Base-by-base conservation (phyloP, 2,888 invertebrate genomes). In the Diogma glabrata region DNA sequence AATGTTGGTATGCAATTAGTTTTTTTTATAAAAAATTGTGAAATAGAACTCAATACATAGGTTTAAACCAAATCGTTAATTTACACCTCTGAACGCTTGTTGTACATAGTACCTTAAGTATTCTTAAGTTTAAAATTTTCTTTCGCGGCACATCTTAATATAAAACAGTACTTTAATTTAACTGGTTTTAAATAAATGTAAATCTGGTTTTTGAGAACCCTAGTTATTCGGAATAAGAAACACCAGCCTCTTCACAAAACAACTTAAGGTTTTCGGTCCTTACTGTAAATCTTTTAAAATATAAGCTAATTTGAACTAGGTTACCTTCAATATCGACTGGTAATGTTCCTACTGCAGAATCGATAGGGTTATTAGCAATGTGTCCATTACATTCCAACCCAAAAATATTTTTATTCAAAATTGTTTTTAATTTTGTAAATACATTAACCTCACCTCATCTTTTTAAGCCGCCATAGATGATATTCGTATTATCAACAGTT, bases 331-430 rank as follows among this genome's bases (percentile, higher is more conserved):
- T 36, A 36, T 14, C 16, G 40, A 40, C 19, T 40, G 40, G 40
- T 40, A 17, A 40, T 40, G 40, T 40, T 40, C 19, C 19, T 19
- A 20, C 19, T 40, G 40, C 40, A 40, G 52, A 56, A 54, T 49
- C 47, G 49, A 57, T 56, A 47, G 9, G 19, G 40, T 40, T 40
- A 40, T 40, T 40, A 40, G 40, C 40, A 40, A 40, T 58, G 40
- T 58, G 58, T 28, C 57, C 57, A 55, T 54, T 56, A 55, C 58
- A 58, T 52, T 57, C 57, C 51, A 57, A 57, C 56, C 57, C 54
- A 43, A 57, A 49, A 52, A 57, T 55, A 52, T 56, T 56, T 52
- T 46, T 38, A 26, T 50, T 9, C 23, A 54, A 50, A 24, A 53
- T 47, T 36, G 52, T 50, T 52, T 55, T 26, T 52, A 55, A 52